Evolutionary conservation across 2,797 vertebrate species (phyloP), one percentile per base, ranked within the genome.

Genomic region (Scarus forsteni): DNA sequence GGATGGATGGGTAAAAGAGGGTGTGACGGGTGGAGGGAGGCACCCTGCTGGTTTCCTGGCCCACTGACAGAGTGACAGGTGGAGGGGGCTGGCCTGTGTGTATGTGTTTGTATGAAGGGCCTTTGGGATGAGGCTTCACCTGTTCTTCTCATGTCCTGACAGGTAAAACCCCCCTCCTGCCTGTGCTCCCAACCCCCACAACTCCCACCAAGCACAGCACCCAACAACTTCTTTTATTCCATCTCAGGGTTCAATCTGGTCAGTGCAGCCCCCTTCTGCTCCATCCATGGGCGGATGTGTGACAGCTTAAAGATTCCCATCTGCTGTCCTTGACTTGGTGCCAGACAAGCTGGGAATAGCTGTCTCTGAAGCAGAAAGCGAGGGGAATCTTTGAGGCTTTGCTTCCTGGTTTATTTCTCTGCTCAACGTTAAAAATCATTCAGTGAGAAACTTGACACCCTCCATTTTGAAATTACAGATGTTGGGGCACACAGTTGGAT

Each of bases 131-230:
- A 77, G 85, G 88, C 85, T 89, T 95, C 92, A 94, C 92, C 92
- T 93, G 91, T 84, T 88, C 67, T 73, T 64, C 89, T 95, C 93
- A 79, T 90, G 93, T 88, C 90, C 92, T 87, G 93, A 93, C 94
- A 95, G 89, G 94, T 92, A 92, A 51, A 53, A 79, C 55, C 70
- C 69, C 64, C 60, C 75, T 34, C 65, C 74, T 78, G 64, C 66
- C 73, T 54, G 50, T 56, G 9, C 53, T 49, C 72, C 71, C 18
- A 27, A 51, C 52, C 62, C 65, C 14, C 80, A 56, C 66, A 80
- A 48, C 71, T 66, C 57, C 77, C 79, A 55, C 65, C 77, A 73
- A 52, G 27, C 1, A 1, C 55, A 82, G 60, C 55, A 65, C 55
- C 81, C 57, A 56, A 60, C 73, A 59, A 66, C 59, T 85, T 77